Evolutionary conservation across 2,888 invertebrate genomes (phyloP).

Genomic region (Beris morrisii): DNA sequence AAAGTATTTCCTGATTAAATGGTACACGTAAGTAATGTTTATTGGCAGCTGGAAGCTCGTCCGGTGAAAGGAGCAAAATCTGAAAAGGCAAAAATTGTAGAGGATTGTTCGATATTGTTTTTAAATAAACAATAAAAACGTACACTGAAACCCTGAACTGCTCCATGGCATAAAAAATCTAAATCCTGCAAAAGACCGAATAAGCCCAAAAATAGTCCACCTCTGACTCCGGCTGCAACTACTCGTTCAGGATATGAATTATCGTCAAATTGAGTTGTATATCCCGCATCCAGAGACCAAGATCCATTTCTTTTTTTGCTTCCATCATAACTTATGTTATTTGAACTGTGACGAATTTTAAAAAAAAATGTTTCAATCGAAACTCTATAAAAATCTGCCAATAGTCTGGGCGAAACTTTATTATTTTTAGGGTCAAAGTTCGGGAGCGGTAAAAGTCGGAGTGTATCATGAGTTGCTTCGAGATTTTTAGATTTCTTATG

Average conservation of each 20-base stretch:
- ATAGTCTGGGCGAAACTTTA: no score
- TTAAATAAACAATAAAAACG: slow-evolving; percentile 10
- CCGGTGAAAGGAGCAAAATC: slow-evolving; percentile 67
- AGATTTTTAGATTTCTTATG: no score
- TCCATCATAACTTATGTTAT: slow-evolving; percentile 7
- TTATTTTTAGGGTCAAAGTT: no score
- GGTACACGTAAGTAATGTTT: slow-evolving; percentile 67
- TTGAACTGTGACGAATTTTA: slow-evolving; percentile 41
- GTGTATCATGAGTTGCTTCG: no score
- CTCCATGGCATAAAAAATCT: slow-evolving; percentile 58
- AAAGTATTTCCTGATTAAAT: slow-evolving; percentile 65
- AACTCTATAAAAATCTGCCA: no score
- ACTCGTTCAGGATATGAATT: slow-evolving; percentile 43
- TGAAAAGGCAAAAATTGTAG: slow-evolving; percentile 44
- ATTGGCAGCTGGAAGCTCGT: slow-evolving; percentile 64
- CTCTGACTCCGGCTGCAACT: slow-evolving; percentile 44
- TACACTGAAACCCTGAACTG: slow-evolving; percentile 59
- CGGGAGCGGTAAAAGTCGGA: no score
- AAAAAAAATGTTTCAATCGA: no score
- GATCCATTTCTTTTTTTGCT: slow-evolving; percentile 15
- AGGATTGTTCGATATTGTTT: neutral
- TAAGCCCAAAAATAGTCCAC: slow-evolving; percentile 58
- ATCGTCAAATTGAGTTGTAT: slow-evolving; percentile 38
- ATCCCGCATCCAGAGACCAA: slow-evolving; percentile 45
- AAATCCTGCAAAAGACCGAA: slow-evolving; percentile 56